phyloP scores from a whole-genome alignment of 2,113 vertebrate genomes.

The Thamnophis sirtalis region DNA sequence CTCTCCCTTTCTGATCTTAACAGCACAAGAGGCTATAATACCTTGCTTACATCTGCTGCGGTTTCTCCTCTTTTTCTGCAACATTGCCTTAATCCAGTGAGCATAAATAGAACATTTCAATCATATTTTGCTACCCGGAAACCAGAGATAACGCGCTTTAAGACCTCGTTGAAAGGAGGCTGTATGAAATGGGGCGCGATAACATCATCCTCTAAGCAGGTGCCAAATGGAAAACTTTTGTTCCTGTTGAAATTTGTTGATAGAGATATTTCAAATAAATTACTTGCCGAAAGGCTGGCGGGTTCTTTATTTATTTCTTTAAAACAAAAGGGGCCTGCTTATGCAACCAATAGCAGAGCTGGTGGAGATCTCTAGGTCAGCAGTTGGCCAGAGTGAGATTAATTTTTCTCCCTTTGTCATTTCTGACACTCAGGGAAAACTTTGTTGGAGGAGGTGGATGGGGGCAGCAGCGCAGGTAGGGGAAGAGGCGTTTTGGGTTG shows the following conservation, averaged over 20 bases:
- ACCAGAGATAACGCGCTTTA: conserved; percentile 71
- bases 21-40: conserved; percentile 66
- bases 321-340: conserved; percentile 16
- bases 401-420: conserved; percentile 22
- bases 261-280: conserved; percentile 68
- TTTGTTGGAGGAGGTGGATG: neutral
- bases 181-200: conserved; percentile 66
- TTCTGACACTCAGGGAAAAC: neutral
- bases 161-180: conserved; percentile 75
- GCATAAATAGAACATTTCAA: conserved; percentile 80
- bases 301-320: neutral
- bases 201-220: conserved; percentile 57
- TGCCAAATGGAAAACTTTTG: conserved; percentile 67
- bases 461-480: neutral
- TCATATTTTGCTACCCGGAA: conserved; percentile 76
- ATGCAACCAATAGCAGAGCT: fast-evolving
- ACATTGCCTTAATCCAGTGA: conserved; percentile 73
- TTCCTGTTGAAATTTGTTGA: conserved; percentile 68
- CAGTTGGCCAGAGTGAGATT: neutral
- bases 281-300: conserved; percentile 18
- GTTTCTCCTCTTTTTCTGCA: conserved; percentile 67
- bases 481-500: fast-evolving
- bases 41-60: conserved; percentile 77
- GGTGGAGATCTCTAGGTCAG: neutral
- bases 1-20: conserved; percentile 71